Evolutionary conservation across 2,113 vertebrate genomes (phyloP).

Genomic region (Thymallus thymallus): DNA sequence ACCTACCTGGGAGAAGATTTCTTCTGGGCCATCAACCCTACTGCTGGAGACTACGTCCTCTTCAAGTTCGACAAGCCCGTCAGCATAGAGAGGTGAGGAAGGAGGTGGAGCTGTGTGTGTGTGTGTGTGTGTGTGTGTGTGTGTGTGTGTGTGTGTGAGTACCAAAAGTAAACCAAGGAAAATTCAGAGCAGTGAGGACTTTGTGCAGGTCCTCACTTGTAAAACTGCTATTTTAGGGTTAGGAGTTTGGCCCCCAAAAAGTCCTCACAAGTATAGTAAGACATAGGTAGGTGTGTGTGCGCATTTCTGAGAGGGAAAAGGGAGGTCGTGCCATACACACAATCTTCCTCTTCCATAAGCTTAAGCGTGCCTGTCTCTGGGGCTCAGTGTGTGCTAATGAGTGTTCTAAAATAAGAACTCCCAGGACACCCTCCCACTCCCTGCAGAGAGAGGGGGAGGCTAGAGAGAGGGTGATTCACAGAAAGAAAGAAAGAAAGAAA

Average conservation of each 20-base stretch:
- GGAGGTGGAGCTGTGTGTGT: background rate
- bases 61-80: slow-evolving; percentile 96
- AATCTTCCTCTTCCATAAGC: background rate
- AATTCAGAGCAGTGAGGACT: no score
- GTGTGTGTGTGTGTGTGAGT: no score
- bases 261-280: no score
- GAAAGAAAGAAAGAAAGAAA: no score
- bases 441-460: no score
- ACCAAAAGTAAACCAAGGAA: no score
- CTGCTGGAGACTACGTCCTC: slow-evolving; percentile 89
- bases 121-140: no score
- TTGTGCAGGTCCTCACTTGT: no score
- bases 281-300: background rate
- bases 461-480: no score
- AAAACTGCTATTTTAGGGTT: no score
- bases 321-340: background rate
- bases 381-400: slow-evolving; percentile 61
- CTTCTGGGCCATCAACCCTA: slow-evolving; percentile 96
- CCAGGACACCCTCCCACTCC: background rate
- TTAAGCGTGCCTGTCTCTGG: slow-evolving; percentile 19
- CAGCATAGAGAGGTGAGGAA: slow-evolving; percentile 55
- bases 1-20: slow-evolving; percentile 97
- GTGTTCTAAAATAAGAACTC: slow-evolving; percentile 64
- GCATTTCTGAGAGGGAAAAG: background rate
- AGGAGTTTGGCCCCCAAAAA: no score